A percentile compares a stretch with the other conserved stretches of the same genome.
Evolutionary conservation across 2,113 vertebrate species (phyloP).

Genomic region (Tapirus terrestris): DNA sequence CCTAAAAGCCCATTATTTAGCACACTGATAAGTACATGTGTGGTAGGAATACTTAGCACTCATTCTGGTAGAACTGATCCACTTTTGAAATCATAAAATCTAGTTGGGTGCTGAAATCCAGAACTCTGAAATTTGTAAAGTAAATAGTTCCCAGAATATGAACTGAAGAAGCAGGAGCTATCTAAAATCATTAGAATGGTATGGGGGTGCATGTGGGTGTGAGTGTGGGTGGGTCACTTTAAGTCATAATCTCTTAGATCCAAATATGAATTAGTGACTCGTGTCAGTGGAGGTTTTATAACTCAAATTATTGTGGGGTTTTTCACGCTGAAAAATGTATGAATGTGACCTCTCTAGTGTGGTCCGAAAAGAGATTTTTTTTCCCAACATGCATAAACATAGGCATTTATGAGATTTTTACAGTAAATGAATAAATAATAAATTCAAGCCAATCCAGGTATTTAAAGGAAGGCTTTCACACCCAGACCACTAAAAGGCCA

Average conservation of each 20-base stretch:
- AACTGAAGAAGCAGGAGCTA: neutral
- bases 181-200: neutral
- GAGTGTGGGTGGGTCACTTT: neutral
- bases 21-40: neutral
- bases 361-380: neutral
- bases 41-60: neutral
- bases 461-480: neutral
- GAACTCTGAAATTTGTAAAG: neutral
- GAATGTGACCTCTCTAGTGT: neutral
- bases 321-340: neutral
- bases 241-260: neutral
- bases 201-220: neutral
- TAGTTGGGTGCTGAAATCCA: neutral
- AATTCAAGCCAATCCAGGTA: neutral
- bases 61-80: neutral
- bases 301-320: neutral
- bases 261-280: neutral
- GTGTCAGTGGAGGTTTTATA: neutral
- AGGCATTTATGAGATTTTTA: neutral
- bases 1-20: neutral
- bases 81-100: neutral
- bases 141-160: neutral
- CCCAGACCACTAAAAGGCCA: neutral
- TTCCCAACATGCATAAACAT: neutral
- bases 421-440: slow-evolving; percentile 1